Conservation (phyloP, 2,113 vertebrate genomes). For the Melanerpes formicivorus region DNA sequence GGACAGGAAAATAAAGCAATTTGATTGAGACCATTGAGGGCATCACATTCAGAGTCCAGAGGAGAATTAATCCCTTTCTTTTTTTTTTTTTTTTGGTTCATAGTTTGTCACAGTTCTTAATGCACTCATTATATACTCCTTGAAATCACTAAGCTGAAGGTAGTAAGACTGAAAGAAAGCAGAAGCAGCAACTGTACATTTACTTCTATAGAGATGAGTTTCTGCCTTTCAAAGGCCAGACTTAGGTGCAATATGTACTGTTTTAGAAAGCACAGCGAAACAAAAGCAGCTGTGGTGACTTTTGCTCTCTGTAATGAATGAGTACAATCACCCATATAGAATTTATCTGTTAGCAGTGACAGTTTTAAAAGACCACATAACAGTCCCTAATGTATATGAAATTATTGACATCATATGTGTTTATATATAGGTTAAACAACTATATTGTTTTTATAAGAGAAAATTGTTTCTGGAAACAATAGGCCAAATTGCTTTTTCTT, state of each 20-base stretch:
- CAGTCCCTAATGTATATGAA: constrained; percentile 17
- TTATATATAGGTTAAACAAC: constrained; percentile 60
- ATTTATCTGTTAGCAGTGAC: constrained; percentile 2
- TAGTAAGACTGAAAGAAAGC: background rate
- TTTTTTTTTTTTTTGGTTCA: background rate
- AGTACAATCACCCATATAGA: background rate
- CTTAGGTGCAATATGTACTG: background rate
- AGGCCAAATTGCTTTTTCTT: constrained; percentile 49
- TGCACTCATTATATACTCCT: background rate
- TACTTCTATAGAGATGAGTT: background rate
- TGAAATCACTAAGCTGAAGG: background rate
- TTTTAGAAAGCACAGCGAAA: background rate
- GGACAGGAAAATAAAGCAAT: background rate
- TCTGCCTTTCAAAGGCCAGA: background rate
- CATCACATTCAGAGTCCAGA: background rate
- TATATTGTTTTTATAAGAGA: constrained; percentile 38
- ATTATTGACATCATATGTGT: constrained; percentile 41
- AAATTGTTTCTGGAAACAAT: constrained; percentile 64
- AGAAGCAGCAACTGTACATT: background rate
- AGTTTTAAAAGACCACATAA: constrained; percentile 1
- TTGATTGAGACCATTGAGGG: background rate
- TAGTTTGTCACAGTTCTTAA: background rate
- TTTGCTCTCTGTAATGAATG: background rate
- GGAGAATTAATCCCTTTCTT: background rate
- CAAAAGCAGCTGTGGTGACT: background rate